Conservation (phyloP, 2,113 vertebrate species). For the Pampusana beccarii region DNA sequence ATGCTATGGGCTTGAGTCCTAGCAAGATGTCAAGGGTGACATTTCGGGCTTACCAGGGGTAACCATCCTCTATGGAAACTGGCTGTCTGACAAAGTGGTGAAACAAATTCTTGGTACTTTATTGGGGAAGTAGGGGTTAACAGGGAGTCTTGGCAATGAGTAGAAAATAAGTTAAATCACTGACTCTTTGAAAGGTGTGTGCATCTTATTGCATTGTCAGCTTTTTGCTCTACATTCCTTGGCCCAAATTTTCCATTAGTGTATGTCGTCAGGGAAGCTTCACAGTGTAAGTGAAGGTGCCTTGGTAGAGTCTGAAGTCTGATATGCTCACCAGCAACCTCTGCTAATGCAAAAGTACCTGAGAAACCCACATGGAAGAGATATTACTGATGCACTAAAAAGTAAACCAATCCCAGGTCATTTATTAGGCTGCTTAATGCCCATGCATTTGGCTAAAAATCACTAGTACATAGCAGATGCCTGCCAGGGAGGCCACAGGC, state of each 20-base stretch:
- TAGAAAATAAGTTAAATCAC: not conserved
- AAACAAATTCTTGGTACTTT: not conserved
- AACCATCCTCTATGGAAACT: not conserved
- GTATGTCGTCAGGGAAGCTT: not conserved
- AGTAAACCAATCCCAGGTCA: not conserved
- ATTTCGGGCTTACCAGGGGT: not conserved
- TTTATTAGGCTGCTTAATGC: not conserved
- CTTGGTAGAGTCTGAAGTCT: not conserved
- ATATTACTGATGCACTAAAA: not conserved
- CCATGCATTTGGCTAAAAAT: not conserved
- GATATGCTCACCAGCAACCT: not conserved
- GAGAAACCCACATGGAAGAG: not conserved
- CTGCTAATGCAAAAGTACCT: not conserved
- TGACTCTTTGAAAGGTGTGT: not conserved
- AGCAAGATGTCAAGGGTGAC: not conserved
- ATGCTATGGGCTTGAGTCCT: not conserved
- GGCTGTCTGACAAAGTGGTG: not conserved
- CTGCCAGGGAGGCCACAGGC: not conserved
- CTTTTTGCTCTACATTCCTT: not conserved
- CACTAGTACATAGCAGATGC: not conserved
- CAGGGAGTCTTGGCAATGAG: fast-evolving
- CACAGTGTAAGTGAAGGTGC: not conserved
- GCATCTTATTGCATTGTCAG: not conserved
- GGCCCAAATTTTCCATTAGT: not conserved
- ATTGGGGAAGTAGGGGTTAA: not conserved